phyloP scores from a whole-genome alignment of 2,797 vertebrate genomes.

The Delichon dasypus region DNA sequence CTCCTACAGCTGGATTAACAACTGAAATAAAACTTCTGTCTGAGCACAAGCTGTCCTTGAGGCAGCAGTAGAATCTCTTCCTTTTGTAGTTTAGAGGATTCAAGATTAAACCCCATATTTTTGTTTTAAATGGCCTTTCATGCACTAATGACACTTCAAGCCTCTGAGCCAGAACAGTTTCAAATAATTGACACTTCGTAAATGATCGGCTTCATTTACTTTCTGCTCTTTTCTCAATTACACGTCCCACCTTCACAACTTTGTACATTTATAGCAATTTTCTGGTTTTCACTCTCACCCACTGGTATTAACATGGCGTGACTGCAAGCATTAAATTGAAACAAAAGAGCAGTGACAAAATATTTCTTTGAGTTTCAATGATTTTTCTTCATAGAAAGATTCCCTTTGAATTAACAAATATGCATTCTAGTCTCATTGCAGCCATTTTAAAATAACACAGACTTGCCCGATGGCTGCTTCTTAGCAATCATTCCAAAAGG shows the following conservation, averaged over 20 bases:
- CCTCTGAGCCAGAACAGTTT: neutral
- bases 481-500: neutral
- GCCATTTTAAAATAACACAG: neutral
- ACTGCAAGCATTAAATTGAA: neutral
- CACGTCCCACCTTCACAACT: neutral
- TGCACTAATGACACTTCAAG: neutral
- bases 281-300: neutral
- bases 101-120: neutral
- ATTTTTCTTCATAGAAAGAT: neutral
- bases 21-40: constrained; percentile 1
- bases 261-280: neutral
- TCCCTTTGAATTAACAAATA: neutral
- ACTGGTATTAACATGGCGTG: neutral
- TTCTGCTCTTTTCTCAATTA: neutral
- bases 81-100: neutral
- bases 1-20: neutral
- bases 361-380: neutral
- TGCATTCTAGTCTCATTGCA: neutral
- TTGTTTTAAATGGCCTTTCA: neutral
- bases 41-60: constrained; percentile 4
- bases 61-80: neutral
- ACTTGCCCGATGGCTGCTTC: rapidly evolving
- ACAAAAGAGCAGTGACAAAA: constrained; percentile 2
- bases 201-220: constrained; percentile 26
- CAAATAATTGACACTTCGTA: constrained; percentile 12